A percentile compares a stretch with the other conserved stretches of the same genome.
Conservation (phyloP, 2,797 vertebrate species). For the Cichlasoma orientale region DNA sequence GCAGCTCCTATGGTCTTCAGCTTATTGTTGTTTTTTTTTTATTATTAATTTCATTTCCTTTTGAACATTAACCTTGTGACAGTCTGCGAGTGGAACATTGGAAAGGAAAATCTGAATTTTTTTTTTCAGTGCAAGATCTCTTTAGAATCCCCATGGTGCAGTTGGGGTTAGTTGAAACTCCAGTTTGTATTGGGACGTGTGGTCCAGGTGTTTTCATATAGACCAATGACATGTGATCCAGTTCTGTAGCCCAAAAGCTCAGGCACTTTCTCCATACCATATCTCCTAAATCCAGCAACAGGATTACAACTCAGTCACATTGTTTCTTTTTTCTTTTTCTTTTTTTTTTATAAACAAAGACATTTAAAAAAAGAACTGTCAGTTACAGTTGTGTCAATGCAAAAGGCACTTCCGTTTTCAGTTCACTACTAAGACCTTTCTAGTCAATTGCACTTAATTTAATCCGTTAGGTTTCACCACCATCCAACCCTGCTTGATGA, state of each 20-base stretch:
- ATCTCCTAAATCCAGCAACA: slow-evolving; percentile 70
- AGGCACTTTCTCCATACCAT: slow-evolving; percentile 25
- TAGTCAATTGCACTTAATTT: slow-evolving; percentile 75
- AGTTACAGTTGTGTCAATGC: slow-evolving; percentile 57
- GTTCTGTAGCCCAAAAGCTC: slow-evolving; percentile 21
- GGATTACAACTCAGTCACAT: slow-evolving; percentile 54
- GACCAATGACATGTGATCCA: slow-evolving; percentile 26
- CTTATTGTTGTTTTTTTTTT: neutral
- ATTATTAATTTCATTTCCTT: slow-evolving; percentile 18
- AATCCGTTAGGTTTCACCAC: slow-evolving; percentile 49
- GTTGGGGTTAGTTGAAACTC: slow-evolving; percentile 18
- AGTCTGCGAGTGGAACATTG: slow-evolving; percentile 20
- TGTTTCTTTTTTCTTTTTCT: slow-evolving; percentile 1
- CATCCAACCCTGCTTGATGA: slow-evolving; percentile 35
- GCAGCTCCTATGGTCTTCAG: slow-evolving; percentile 22
- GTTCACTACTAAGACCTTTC: slow-evolving; percentile 55
- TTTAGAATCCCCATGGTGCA: slow-evolving; percentile 26
- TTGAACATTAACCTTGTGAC: slow-evolving; percentile 22
- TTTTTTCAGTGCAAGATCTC: slow-evolving; percentile 71
- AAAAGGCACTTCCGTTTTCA: slow-evolving; percentile 69
- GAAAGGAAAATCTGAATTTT: slow-evolving; percentile 29
- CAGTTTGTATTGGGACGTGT: slow-evolving; percentile 11
- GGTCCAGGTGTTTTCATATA: slow-evolving; percentile 23
- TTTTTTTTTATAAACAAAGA: slow-evolving; percentile 24
- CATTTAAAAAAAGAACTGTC: slow-evolving; percentile 25